Conservation (phyloP, 2,797 vertebrate species). For the Paedocypris micromegethes region DNA sequence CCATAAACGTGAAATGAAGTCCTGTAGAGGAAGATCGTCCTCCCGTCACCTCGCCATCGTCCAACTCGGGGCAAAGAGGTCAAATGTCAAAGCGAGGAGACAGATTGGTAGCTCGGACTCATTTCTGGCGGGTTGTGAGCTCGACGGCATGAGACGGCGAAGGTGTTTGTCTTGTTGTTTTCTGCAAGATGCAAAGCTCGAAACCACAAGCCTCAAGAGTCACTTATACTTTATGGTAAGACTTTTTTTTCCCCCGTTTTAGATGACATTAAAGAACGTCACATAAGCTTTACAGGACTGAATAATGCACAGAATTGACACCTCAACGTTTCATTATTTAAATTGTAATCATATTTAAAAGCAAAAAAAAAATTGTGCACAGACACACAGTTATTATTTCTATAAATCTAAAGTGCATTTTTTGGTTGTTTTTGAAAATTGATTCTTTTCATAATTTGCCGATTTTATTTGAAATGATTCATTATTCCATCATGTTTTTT, state of each 20-base stretch:
- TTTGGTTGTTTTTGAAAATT: conserved; percentile 60
- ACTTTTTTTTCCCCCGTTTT: conserved; percentile 1
- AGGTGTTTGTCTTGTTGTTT: not conserved
- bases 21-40: conserved; percentile 24
- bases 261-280: too few relatives aligned
- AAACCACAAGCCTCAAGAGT: conserved; percentile 20
- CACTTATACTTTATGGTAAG: conserved; percentile 9
- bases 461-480: conserved; percentile 63
- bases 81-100: too few relatives aligned
- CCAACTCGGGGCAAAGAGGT: too few relatives aligned
- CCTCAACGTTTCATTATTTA: not conserved
- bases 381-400: not conserved
- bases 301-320: conserved; percentile 9
- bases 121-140: conserved; percentile 36
- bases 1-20: conserved; percentile 60
- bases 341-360: not conserved
- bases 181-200: conserved; percentile 35
- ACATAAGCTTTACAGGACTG: too few relatives aligned
- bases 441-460: conserved; percentile 10
- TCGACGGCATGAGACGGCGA: conserved; percentile 22
- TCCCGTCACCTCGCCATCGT: conserved; percentile 7
- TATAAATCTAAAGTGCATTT: conserved; percentile 31
- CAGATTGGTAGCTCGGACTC: conserved; percentile 7
- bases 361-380: not conserved
- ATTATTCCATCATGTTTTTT: conserved; percentile 71